phyloP scores from a whole-genome alignment of 2,888 invertebrate genomes.

The Metallyticus violacea region DNA sequence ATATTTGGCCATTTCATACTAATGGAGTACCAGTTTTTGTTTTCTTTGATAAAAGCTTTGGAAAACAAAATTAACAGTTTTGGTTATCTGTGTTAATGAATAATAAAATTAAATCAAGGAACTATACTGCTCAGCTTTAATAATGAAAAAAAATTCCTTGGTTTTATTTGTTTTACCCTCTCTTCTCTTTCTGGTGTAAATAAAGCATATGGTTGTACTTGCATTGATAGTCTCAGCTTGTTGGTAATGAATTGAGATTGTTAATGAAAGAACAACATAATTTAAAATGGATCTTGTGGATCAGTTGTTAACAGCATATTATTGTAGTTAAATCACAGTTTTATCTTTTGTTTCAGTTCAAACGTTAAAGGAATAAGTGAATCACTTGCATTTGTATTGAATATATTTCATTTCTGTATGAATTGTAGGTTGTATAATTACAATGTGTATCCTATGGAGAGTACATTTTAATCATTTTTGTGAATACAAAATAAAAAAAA shows the following conservation, averaged over 20 bases:
- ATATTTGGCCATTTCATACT: too few relatives aligned
- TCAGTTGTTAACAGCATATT: neutral
- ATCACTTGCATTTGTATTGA: constrained; percentile 17
- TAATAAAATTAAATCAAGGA: too few relatives aligned
- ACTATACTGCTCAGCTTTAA: too few relatives aligned
- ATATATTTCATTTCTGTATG: constrained; percentile 13
- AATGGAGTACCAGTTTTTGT: too few relatives aligned
- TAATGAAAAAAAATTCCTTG: too few relatives aligned
- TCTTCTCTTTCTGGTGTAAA: neutral
- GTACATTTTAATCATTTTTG: constrained; percentile 26
- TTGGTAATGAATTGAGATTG: neutral
- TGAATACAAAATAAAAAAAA: constrained; percentile 31
- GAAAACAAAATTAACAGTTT: too few relatives aligned
- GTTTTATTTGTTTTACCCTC: neutral
- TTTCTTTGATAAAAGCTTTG: too few relatives aligned
- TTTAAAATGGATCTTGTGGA: neutral
- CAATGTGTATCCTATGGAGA: constrained; percentile 24
- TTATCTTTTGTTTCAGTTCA: neutral
- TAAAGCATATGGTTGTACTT: neutral
- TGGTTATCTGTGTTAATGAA: too few relatives aligned
- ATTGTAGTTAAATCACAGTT: neutral
- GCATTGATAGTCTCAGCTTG: neutral
- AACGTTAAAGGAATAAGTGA: neutral
- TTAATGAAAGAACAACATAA: neutral
- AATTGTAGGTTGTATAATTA: constrained; percentile 12